phyloP scores from a whole-genome alignment of 30 jellyfish, hydroid and myxozoan genomes.

The Catostylus mosaicus region DNA sequence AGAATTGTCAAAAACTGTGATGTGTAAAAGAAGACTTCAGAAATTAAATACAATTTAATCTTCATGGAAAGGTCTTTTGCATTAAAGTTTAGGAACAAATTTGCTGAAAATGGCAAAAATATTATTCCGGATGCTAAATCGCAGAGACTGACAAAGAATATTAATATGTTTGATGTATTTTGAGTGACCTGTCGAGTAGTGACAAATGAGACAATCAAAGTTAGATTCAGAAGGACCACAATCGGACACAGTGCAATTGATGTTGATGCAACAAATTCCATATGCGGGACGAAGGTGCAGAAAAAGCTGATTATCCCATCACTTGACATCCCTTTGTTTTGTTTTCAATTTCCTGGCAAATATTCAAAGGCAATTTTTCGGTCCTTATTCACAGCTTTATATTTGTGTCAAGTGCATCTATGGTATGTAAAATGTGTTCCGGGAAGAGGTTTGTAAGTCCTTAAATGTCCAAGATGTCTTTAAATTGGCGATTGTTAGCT shows the following conservation, averaged over 20 bases:
- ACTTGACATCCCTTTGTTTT: no score
- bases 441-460: no score
- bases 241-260: background rate
- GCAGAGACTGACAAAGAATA: background rate
- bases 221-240: background rate
- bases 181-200: conserved; percentile 13
- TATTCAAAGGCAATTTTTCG: no score
- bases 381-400: no score
- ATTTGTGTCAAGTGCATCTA: no score
- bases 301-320: no score
- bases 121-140: conserved; percentile 4
- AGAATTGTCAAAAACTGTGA: background rate
- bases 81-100: background rate
- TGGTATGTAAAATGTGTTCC: no score
- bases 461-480: no score
- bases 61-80: background rate
- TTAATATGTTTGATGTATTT: conserved; percentile 7
- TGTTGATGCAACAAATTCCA: conserved; percentile 1
- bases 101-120: background rate
- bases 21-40: background rate
- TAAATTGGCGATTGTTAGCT: no score
- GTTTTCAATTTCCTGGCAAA: no score
- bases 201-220: background rate
- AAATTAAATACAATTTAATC: background rate
- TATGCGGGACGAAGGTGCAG: no score